Percentiles rank a stretch among this genome's conserved stretches.
These are phyloP conservation scores for Micropoecilia bifurca DNA, from an alignment of 2,797 vertebrate species.

Conservation along the genomic window DNA sequence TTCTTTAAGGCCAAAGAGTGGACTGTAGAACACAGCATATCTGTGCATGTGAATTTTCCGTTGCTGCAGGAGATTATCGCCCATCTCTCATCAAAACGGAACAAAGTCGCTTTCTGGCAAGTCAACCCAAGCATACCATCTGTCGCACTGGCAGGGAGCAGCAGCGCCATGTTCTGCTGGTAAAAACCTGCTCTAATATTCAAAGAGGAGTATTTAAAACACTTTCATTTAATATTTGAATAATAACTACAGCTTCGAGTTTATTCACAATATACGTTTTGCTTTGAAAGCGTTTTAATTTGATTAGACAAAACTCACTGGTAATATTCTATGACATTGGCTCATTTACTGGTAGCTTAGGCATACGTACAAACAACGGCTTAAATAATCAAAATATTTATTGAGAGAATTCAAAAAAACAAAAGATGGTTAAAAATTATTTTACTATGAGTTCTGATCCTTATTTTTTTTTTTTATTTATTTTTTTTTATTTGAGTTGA, in stretches of 20 bases:
- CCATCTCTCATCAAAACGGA: conserved; percentile 57
- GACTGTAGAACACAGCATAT: not conserved
- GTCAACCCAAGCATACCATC: conserved; percentile 56
- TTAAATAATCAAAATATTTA: conserved; percentile 1
- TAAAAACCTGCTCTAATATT: conserved; percentile 37
- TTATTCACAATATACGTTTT: not conserved
- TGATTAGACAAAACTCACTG: not conserved
- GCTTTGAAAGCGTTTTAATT: not conserved
- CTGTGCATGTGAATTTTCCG: conserved; percentile 34
- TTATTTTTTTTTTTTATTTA: conserved; percentile 16
- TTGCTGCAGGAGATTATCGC: conserved; percentile 55
- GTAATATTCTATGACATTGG: not conserved
- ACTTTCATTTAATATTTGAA: conserved; percentile 20
- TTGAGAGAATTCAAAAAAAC: not conserved
- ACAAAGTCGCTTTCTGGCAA: conserved; percentile 53
- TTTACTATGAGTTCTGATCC: conserved; percentile 11
- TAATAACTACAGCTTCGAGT: not conserved
- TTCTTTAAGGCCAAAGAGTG: not conserved
- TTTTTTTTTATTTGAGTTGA: conserved; percentile 29
- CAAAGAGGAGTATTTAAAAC: conserved; percentile 37
- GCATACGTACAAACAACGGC: not conserved
- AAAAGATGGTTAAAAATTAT: not conserved
- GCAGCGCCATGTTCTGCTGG: conserved; percentile 36
- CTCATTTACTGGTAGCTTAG: not conserved
- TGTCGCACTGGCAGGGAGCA: conserved; percentile 61